Evolutionary conservation across 1,140 invertebrate genomes (phyloP), one percentile per base, ranked within the genome.

Genomic region (Sycobia sp.): DNA sequence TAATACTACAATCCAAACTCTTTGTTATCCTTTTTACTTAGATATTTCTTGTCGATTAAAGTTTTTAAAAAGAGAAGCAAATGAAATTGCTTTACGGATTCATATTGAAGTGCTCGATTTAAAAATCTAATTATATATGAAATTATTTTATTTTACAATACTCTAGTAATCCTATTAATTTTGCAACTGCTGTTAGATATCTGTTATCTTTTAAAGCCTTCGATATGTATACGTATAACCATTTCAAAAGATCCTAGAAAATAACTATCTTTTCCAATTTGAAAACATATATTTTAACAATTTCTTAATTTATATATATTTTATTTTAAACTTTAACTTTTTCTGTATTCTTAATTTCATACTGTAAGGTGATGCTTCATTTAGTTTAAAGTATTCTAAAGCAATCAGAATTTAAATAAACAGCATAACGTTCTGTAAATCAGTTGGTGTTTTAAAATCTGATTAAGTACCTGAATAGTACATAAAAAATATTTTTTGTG

Each of bases 181-280:
- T n/a, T n/a, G n/a, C n/a, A n/a, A n/a, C n/a, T n/a, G n/a, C n/a
- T n/a, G n/a, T n/a, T n/a, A n/a, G n/a, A n/a, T n/a, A n/a, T n/a
- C n/a, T n/a, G n/a, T n/a, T n/a, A n/a, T n/a, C n/a, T n/a, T n/a
- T n/a, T n/a, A n/a, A n/a, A n/a, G 25, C 23, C 10, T 46, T 46
- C 18, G 18, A 34, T 46, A 47, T 46, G 43, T 20, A 57, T 32
- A 22, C 27, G 5, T 23, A 18, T 16, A 43, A 22, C 16, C 14
- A 20, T n/a, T 55, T 43, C 27, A 55, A 43, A 18, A 25, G 8
- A n/a, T n/a, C n/a, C n/a, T n/a, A n/a, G n/a, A n/a, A 53, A 54
- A 54, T 16, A 23, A 39, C 22, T 54, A 55, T 29, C 27, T 29
- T 43, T 54, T 56, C n/a, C 3, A 57, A 46, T 57, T 46, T 36